Conservation (phyloP, 2,888 invertebrate genomes). For the Chalcis sispes region DNA sequence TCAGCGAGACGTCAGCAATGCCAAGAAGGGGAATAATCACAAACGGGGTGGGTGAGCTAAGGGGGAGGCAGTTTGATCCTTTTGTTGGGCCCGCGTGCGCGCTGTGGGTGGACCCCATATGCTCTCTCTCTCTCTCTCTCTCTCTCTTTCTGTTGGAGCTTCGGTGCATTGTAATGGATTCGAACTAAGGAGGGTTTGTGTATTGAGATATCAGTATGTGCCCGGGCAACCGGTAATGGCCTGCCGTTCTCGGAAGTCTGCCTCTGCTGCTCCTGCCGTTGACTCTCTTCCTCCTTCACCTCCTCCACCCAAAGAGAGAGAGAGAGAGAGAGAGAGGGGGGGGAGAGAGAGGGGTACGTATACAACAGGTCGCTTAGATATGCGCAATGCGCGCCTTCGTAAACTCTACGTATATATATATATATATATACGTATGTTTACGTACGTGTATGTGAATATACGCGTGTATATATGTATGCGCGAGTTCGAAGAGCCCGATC, state of each 20-base stretch:
- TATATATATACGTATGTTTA: neutral
- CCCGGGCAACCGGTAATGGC: slow-evolving; percentile 72
- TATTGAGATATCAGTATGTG: slow-evolving; percentile 76
- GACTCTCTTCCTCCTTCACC: neutral
- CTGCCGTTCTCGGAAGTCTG: slow-evolving; percentile 72
- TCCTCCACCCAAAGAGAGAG: neutral
- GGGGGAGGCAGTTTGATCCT: neutral
- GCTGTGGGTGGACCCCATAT: slow-evolving; percentile 51
- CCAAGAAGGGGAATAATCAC: too few relatives aligned
- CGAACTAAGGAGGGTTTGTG: slow-evolving; percentile 72
- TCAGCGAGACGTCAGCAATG: neutral
- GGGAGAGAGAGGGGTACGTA: neutral
- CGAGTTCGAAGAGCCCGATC: too few relatives aligned
- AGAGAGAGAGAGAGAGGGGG: slow-evolving; percentile 5
- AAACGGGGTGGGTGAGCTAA: too few relatives aligned
- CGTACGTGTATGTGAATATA: too few relatives aligned
- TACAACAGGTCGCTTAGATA: slow-evolving; percentile 34
- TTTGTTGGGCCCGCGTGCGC: slow-evolving; percentile 18
- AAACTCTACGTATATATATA: slow-evolving; percentile 8
- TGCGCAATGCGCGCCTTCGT: slow-evolving; percentile 28
- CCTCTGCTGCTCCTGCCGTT: slow-evolving; percentile 18
- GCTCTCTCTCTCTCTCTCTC: slow-evolving; percentile 21
- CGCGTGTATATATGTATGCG: slow-evolving; percentile 7
- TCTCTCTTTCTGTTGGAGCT: slow-evolving; percentile 14
- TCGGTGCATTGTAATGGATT: slow-evolving; percentile 74